Evolutionary conservation across 2,888 invertebrate genomes (phyloP), one percentile per base, ranked within the genome.

Genomic region (Plemyria rubiginata): DNA sequence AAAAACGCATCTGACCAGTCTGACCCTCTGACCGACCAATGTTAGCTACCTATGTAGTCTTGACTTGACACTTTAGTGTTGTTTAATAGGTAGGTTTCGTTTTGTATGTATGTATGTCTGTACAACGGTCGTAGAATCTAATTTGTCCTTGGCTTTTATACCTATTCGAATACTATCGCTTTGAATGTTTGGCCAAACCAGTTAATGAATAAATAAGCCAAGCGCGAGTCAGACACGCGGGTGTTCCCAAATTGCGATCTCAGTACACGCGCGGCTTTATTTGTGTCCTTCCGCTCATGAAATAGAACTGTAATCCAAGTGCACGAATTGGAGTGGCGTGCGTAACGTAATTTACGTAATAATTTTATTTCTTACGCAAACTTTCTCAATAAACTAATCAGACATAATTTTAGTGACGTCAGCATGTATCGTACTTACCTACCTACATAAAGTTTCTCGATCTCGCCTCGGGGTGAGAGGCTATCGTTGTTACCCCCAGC

Each of bases 401-500:
- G 32, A 32, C 11, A 11, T 11, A 9, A 38, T 38, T 3, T 38
- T 38, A 3, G 36, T 38, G 36, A 38, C 36, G 36, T 38, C 36
- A 38, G 4, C 8, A 32, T 8, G 1, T 8, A 8, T 32, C 6
- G 4, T 5, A 32, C 16, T 11, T 45, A 45, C 45, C 15, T 48
- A 76, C 71, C 70, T 72, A 65, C 16, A 12, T 28, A 55, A 28
- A 38, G 36, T 38, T 38, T 38, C 36, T 38, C 36, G 36, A 38
- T 38, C 36, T 38, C 36, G 11, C 3, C 11, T 9, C 36, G 36
- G 11, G 11, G 62, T 11, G 36, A 58, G 15, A 54, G 65, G 67
- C 32, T 66, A 70, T 70, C 70, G 38, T 16, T 15, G 13, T 7
- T 65, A 66, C 70, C 70, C 68, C 70, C 68, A 49, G 62, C 54